Evolutionary conservation across 2,113 vertebrate species (phyloP), one percentile per base, ranked within the genome.

Genomic region (Nannobrachium achirus): DNA sequence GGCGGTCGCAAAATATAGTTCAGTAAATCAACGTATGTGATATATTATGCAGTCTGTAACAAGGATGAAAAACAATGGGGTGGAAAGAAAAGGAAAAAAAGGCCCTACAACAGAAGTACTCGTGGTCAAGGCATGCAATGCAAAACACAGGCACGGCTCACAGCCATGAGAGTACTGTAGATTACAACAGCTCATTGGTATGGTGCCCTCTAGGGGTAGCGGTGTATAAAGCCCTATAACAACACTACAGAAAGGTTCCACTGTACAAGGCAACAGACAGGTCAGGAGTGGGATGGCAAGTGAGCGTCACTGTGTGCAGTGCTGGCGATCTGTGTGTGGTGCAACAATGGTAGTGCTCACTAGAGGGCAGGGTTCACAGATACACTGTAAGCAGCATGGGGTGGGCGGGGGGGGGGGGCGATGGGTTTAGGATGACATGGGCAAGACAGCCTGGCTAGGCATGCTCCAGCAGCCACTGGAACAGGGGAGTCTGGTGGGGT

Each of bases 391-490:
- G 62, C 52, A 41, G 46, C 14, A 7, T 13, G 11, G 14, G 46
- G 14, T 13, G 46, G 13, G 46, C 0, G 46, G 11, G 13, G 46
- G 48, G 20, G 56, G 20, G 40, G 56, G 48, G 45, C 33, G 55
- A 51, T 19, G 70, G 48, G 16, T 15, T 11, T 11, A 7, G 13
- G 18, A 38, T 15, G 11, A 46, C 15, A n/a, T 3, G 1, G 15
- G 8, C 16, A 25, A 40, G n/a, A 25, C n/a, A 51, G 56, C 72
- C 90, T n/a, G n/a, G n/a, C n/a, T 96, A 98, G 58, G 90, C 39
- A 7, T 91, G 92, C 74, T 98, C 96, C 82, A 96, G 87, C 68
- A 99, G 94, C 98, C 98, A 98, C 15, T 89, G 80, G 62, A 96
- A 97, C 18, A 99, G 92, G 10, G 95, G 86, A 73, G 81, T 81